Conservation (phyloP, 2,888 invertebrate genomes). For the Anoplius nigerrimus region DNA sequence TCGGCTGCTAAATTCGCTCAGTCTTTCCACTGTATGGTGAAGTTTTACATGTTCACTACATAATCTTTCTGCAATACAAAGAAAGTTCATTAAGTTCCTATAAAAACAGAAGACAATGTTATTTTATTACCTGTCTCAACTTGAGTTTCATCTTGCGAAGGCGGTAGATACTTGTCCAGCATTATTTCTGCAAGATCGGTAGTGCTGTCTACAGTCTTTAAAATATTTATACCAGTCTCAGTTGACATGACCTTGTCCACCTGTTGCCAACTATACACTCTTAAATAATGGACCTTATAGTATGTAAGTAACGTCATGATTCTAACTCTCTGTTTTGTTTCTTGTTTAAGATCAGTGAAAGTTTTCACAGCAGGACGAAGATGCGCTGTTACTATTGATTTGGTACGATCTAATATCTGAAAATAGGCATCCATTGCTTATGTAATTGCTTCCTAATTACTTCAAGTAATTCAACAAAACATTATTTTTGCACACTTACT, state of each 20-base stretch:
- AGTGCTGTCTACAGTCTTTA: constrained; percentile 82
- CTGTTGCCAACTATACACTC: constrained; percentile 84
- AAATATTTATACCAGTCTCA: constrained; percentile 83
- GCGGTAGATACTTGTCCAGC: constrained; percentile 85
- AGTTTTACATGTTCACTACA: constrained; percentile 66
- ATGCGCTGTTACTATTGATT: constrained; percentile 62
- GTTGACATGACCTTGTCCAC: constrained; percentile 84
- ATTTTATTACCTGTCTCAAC: constrained; percentile 59
- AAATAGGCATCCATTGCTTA: constrained; percentile 9
- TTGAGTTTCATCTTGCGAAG: constrained; percentile 77
- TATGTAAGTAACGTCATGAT: constrained; percentile 67
- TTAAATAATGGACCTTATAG: constrained; percentile 80
- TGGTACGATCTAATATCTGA: constrained; percentile 70
- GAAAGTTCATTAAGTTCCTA: background rate
- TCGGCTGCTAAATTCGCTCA: constrained; percentile 64
- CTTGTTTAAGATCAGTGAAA: constrained; percentile 61
- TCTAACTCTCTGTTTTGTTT: constrained; percentile 61
- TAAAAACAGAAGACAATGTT: background rate
- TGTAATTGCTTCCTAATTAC: too few species aligned
- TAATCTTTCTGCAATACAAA: constrained; percentile 48
- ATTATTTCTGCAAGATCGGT: constrained; percentile 83
- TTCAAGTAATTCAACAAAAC: background rate
- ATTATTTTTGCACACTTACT: constrained; percentile 47
- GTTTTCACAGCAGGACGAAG: constrained; percentile 65
- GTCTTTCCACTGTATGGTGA: constrained; percentile 66